Base-by-base conservation (phyloP, 2,888 invertebrate species). In the Cheilosia vulpina region DNA sequence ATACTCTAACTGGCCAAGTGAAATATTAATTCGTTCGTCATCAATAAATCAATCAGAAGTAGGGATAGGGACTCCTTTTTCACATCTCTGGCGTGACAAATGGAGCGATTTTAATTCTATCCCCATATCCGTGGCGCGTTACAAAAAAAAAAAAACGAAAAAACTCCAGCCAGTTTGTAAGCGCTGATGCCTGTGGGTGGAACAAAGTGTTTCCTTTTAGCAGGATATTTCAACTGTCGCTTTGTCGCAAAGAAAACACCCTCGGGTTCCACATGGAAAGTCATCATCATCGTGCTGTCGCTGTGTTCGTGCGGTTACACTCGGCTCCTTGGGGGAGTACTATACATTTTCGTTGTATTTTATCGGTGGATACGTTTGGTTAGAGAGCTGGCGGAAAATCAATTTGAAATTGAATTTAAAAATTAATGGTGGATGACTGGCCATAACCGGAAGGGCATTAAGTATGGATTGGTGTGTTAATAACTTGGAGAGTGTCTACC, bases 391-490 rank as follows among this genome's bases (percentile, higher is more conserved):
- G 50, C 41, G 60, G 71, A 71, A 72, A 85, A 85, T 85, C 80
- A 85, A 80, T 85, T 85, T 76, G 62, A 76, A 85, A 85, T 85
- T 81, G 71, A 85, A 81, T 80, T 85, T 76, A 76, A 85, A 79
- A 85, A 76, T 81, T 85, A 85, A 81, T 85, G 85, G 76, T 45
- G 85, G 52, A 63, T 76, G 81, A 75, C 75, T 81, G 72, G 76
- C 71, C 76, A 66, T 68, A 71, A 57, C 76, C 76, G 65, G 60
- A 85, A 71, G 73, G 55, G 55, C 66, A 85, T 80, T 76, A 71
- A 80, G 57, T 71, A 85, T 71, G 80, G 52, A 71, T 66, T 65
- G 75, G 75, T 68, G 71, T 80, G 71, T 80, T 66, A 79, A 79
- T 68, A 79, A 78, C 73, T 69, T 79, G 11, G 34, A 83, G 43